Evolutionary conservation across 92 coral and sea anemone species (phyloP).

Genomic region (Palythoa caribaeorum): DNA sequence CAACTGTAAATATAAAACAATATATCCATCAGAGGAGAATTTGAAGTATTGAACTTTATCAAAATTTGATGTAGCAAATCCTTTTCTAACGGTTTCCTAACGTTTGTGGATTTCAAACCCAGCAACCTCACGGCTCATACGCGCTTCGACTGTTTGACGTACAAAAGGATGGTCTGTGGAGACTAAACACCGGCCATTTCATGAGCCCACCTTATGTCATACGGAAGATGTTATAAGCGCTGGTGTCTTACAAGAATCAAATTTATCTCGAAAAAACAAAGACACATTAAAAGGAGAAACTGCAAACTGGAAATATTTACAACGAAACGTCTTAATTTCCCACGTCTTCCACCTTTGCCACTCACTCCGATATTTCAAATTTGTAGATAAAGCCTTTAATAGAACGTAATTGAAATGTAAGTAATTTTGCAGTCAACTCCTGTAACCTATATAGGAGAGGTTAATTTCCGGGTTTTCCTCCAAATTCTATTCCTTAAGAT

Average conservation of each 20-base stretch:
- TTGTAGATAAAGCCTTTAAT: conserved; percentile 18
- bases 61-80: background rate
- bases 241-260: background rate
- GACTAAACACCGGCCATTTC: background rate
- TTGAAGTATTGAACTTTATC: background rate
- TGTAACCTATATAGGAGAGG: conserved; percentile 1
- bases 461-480: background rate
- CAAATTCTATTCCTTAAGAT: background rate
- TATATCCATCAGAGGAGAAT: background rate
- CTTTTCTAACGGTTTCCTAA: background rate
- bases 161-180: conserved; percentile 39
- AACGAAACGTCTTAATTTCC: conserved; percentile 7
- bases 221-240: conserved; percentile 14
- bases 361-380: conserved; percentile 4
- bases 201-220: conserved; percentile 17
- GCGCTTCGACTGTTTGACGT: conserved; percentile 33
- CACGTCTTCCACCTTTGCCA: conserved; percentile 41
- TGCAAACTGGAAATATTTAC: too few species aligned
- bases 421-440: conserved; percentile 6
- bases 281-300: too few species aligned
- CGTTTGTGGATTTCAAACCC: conserved; percentile 3
- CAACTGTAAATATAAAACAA: background rate
- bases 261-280: background rate
- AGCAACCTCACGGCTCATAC: conserved; percentile 28
- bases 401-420: conserved; percentile 17